Conservation (phyloP, 2,113 vertebrate genomes). For the Melanostigma gelatinosum region DNA sequence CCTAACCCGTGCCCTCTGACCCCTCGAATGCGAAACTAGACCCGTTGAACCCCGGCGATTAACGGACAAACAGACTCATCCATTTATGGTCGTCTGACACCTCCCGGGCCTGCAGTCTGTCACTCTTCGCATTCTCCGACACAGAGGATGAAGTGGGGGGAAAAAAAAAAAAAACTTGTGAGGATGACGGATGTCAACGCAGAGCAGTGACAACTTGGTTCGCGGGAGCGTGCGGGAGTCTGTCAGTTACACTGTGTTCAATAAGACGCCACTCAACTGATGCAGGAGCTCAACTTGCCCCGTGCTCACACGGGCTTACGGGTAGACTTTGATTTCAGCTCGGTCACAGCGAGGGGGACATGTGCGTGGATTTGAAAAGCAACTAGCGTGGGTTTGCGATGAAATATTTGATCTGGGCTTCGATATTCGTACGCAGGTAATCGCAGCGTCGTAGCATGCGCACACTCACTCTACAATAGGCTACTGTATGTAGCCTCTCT, state of each 20-base stretch:
- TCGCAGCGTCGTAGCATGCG: slow-evolving; percentile 10
- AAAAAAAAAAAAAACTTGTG: not conserved
- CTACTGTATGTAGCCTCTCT: slow-evolving; percentile 19
- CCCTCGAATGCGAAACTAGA: slow-evolving; percentile 65
- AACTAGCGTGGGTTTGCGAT: not conserved
- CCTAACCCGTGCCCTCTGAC: slow-evolving; percentile 60
- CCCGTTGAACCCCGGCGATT: slow-evolving; percentile 55
- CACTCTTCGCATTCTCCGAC: slow-evolving; percentile 58
- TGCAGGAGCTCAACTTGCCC: slow-evolving; percentile 54
- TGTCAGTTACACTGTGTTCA: slow-evolving; percentile 56
- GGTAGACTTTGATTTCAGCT: slow-evolving; percentile 56
- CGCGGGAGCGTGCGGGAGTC: slow-evolving; percentile 35
- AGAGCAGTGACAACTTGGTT: slow-evolving; percentile 54
- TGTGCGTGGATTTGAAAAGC: slow-evolving; percentile 29
- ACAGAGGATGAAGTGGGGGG: slow-evolving; percentile 26
- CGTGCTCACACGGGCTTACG: slow-evolving; percentile 38
- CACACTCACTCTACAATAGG: slow-evolving; percentile 13
- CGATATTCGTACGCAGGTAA: slow-evolving; percentile 35
- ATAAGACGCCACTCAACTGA: slow-evolving; percentile 47
- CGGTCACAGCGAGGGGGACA: slow-evolving; percentile 29
- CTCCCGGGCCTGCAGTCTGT: slow-evolving; percentile 51
- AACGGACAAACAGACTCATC: slow-evolving; percentile 63
- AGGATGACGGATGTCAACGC: slow-evolving; percentile 53
- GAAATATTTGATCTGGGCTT: slow-evolving; percentile 15
- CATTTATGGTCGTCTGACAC: slow-evolving; percentile 68